A percentile compares a stretch with the other conserved stretches of the same genome.
Conservation (phyloP, 2,113 vertebrate genomes). For the Columba janthina region DNA sequence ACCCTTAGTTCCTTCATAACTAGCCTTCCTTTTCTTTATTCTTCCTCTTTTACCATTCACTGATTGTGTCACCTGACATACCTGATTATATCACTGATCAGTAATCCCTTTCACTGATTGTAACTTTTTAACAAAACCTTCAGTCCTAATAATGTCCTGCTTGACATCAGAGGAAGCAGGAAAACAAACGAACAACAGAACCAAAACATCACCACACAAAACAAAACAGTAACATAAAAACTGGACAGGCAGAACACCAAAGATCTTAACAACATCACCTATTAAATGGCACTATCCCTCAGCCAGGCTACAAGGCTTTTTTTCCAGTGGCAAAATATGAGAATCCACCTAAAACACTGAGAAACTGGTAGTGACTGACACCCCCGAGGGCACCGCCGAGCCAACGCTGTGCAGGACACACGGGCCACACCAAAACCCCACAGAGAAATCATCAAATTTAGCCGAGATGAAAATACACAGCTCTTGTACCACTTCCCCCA, state of each 20-base stretch:
- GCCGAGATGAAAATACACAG: background rate
- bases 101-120: background rate
- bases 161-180: background rate
- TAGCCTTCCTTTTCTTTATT: background rate
- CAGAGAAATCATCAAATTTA: background rate
- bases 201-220: background rate
- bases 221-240: background rate
- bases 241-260: background rate
- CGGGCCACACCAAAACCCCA: background rate
- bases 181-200: background rate
- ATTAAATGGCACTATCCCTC: accelerated
- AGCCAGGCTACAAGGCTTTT: background rate
- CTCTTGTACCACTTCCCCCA: background rate
- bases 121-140: background rate
- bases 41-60: background rate
- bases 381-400: background rate
- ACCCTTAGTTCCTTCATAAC: background rate
- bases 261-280: background rate
- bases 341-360: background rate
- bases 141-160: background rate
- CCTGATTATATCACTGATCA: background rate
- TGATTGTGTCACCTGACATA: background rate
- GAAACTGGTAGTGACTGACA: background rate
- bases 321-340: background rate
- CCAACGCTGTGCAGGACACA: accelerated